Conservation (phyloP, 2,888 invertebrate species). For the Eilema sororculum region DNA sequence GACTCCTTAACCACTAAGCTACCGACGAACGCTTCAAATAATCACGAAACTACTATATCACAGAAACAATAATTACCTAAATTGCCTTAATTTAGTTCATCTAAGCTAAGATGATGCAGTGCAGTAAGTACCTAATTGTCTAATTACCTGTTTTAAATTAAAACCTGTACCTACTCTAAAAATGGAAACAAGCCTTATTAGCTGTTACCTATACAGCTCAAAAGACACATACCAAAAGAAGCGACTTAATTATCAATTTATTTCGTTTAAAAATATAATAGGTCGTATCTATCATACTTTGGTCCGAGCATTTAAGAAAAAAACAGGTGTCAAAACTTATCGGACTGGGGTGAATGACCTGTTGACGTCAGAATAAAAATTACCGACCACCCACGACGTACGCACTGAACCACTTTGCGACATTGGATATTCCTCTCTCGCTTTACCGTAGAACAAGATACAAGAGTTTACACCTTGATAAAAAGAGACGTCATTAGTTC, state of each 20-base stretch:
- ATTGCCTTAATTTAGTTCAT: not conserved
- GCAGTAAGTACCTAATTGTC: not conserved
- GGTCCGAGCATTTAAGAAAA: conserved; percentile 29
- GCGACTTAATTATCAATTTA: conserved; percentile 16
- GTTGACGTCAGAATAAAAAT: conserved; percentile 79
- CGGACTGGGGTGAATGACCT: conserved; percentile 73
- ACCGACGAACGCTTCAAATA: no score
- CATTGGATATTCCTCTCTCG: conserved; percentile 27
- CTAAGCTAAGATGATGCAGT: not conserved
- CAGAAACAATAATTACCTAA: no score
- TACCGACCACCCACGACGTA: conserved; percentile 81
- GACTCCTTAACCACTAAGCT: no score
- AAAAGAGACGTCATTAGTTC: conserved; percentile 40
- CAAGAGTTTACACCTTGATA: conserved; percentile 10
- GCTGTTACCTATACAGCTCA: not conserved
- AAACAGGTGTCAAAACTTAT: conserved; percentile 73
- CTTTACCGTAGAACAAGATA: conserved; percentile 30
- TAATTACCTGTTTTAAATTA: no score
- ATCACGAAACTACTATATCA: not conserved
- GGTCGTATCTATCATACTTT: conserved; percentile 38
- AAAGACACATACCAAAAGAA: not conserved
- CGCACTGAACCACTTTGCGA: conserved; percentile 42
- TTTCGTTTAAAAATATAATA: conserved; percentile 30
- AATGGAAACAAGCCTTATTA: not conserved
- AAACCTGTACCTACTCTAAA: no score